A percentile compares a stretch with the other conserved stretches of the same genome.
Evolutionary conservation across 30 jellyfish, hydroid and myxozoan species (phyloP).

Genomic region (Turritopsis rubra): DNA sequence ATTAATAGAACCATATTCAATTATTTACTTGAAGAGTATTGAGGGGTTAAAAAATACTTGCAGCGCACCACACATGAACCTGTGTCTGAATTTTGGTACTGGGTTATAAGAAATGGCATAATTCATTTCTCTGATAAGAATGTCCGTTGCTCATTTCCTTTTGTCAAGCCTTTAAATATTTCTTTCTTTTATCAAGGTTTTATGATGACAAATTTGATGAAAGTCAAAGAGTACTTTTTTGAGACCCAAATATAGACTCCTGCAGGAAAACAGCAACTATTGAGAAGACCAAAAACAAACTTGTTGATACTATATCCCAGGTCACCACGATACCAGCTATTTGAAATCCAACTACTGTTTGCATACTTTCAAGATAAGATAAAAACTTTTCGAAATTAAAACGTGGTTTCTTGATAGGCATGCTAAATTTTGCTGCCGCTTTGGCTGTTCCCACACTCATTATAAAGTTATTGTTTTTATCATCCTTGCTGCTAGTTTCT

Average conservation of each 20-base stretch:
- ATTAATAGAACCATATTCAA: too few relatives aligned
- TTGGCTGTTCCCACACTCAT: constrained; percentile 11
- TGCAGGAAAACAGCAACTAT: constrained; percentile 34
- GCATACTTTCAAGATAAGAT: constrained; percentile 39
- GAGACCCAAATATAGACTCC: constrained; percentile 32
- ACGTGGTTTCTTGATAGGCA: background rate
- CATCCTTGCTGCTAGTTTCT: background rate
- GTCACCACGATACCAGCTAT: constrained; percentile 36
- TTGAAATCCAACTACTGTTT: constrained; percentile 30
- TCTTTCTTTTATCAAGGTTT: too few relatives aligned
- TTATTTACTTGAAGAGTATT: too few relatives aligned
- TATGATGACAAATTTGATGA: too few relatives aligned
- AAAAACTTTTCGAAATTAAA: constrained; percentile 35
- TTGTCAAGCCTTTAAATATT: too few relatives aligned
- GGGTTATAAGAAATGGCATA: too few relatives aligned
- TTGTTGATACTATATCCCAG: constrained; percentile 46
- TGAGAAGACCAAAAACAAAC: constrained; percentile 26
- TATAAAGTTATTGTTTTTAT: background rate
- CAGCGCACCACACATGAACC: too few relatives aligned
- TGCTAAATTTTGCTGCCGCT: constrained; percentile 24
- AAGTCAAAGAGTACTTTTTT: constrained; percentile 29
- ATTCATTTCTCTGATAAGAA: too few relatives aligned
- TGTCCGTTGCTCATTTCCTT: too few relatives aligned
- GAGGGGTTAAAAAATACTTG: too few relatives aligned
- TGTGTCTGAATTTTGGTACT: too few relatives aligned